Evolutionary conservation across 2,113 vertebrate species (phyloP), one percentile per base, ranked within the genome.

Genomic region (rat (Rattus norvegicus)): DNA sequence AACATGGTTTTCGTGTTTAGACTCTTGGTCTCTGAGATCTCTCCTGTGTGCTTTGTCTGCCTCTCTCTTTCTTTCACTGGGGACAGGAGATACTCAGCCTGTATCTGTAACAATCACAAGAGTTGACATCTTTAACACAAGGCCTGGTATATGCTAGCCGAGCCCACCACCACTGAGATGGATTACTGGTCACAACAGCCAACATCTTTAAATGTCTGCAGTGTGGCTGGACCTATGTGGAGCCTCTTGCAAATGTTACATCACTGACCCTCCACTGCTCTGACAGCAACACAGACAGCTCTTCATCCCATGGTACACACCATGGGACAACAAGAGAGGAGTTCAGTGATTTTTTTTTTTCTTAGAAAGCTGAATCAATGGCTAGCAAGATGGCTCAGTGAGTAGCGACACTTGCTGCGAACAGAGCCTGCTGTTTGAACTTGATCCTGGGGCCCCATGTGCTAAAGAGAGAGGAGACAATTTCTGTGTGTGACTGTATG

Each of bases 131-230:
- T 81, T 94, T 86, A 76, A 86, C 80, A 14, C 9, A 26, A 19
- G 20, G 20, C 36, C 80, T 83, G 33, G 20, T 39, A 24, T 83
- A n/a, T 39, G 36, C 10, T 13, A n/a, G 10, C 13, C 36, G 59
- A 24, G 36, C 20, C 13, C 36, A n/a, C 54, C 9, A 17, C 80
- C 54, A 81, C 77, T 81, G 54, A 81, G 79, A 36, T n/a, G 8
- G 30, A n/a, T 22, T 56, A 52, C 79, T 56, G 24, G 52, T 80
- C 77, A 54, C 49, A 54, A 49, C 13, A 90, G 80, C 24, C 33
- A 87, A 39, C 19, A 86, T 86, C 67, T 81, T 95, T 88, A 70
- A 88, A 85, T 56, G 73, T 89, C 61, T 84, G 33, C 73, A 54
- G 33, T 6, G 30, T 83, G 65, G 59, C 30, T 65, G 81, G 39